Base-by-base conservation (phyloP, 2,797 vertebrate species). In the Pipistrellus kuhlii region DNA sequence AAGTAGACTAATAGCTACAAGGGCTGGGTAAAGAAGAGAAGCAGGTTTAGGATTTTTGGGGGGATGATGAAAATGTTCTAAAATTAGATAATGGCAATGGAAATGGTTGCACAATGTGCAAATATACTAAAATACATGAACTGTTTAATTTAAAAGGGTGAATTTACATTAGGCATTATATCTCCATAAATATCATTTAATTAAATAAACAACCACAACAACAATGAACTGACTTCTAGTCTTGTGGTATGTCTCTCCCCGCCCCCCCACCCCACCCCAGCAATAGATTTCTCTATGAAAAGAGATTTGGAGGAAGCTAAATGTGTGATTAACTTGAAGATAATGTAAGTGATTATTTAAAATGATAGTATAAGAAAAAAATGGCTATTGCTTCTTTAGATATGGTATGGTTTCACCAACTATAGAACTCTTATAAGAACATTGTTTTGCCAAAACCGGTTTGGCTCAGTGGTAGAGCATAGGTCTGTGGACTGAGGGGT, bases 201-300 rank as follows among this genome's bases (percentile, higher is more conserved):
- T 68, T 11, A 93, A 71, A 66, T 41, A 82, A 66, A 62, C 23
- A 25, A 23, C 0, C 32, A 73, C 21, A 55, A 85, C 1, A 21
- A 23, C 5, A 35, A 35, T 35, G 44, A 71, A 10, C 4, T 46
- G 8, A 69, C 17, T 66, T 38, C 8, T 44, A 35, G 14, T 27
- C 13, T 20, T 44, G 0, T 30, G 1, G 4, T n/a, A 0, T 2
- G 25, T 38, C 0, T 6, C 6, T 20, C 2, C 25, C 46, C 15
- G n/a, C 11, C 57, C 5, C 27, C 64, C 38, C 38, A 4, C 38
- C 38, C 38, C 38, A 4, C 35, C 12, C 25, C 15, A 14, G 69
- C 12, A 93, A 57, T 17, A 23, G 17, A 32, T 10, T 35, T 73
- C 35, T 64, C 44, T 53, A 73, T 32, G 48, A 53, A 86, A 68